Conservation (phyloP, 1,140 invertebrate genomes). For the Penaeus japonicus region DNA sequence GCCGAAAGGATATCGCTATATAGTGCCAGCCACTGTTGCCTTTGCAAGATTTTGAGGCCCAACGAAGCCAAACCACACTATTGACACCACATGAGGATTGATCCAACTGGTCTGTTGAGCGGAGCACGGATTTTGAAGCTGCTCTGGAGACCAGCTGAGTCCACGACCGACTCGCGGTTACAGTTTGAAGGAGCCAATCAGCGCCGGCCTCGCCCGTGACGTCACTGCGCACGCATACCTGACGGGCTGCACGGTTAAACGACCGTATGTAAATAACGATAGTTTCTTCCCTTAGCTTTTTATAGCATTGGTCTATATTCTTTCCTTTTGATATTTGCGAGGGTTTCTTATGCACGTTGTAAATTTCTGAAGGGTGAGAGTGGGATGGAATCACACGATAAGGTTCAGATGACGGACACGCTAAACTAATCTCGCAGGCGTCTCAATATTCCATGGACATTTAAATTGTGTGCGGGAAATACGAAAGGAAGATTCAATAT, state of each 20-base stretch:
- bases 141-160: slow-evolving; percentile 18
- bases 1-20: background rate
- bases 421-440: background rate
- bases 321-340: background rate
- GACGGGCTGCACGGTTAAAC: slow-evolving; percentile 6
- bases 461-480: slow-evolving; percentile 48
- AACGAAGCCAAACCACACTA: slow-evolving; percentile 7
- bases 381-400: too few relatives aligned
- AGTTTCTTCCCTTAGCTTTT: background rate
- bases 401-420: too few relatives aligned
- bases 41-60: background rate
- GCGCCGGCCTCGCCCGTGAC: background rate
- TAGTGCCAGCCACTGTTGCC: background rate
- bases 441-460: slow-evolving; percentile 25
- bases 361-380: background rate
- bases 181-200: slow-evolving; percentile 49
- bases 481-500: slow-evolving; percentile 1
- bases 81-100: slow-evolving; percentile 8
- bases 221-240: slow-evolving; percentile 36
- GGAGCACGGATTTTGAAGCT: background rate
- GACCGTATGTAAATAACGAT: background rate
- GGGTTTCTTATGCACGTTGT: background rate
- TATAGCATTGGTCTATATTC: background rate
- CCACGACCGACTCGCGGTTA: background rate
- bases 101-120: background rate